A percentile compares a stretch with the other conserved stretches of the same genome.
Conservation (phyloP, 2,797 vertebrate species). For the Oceanodroma leucorhoa region DNA sequence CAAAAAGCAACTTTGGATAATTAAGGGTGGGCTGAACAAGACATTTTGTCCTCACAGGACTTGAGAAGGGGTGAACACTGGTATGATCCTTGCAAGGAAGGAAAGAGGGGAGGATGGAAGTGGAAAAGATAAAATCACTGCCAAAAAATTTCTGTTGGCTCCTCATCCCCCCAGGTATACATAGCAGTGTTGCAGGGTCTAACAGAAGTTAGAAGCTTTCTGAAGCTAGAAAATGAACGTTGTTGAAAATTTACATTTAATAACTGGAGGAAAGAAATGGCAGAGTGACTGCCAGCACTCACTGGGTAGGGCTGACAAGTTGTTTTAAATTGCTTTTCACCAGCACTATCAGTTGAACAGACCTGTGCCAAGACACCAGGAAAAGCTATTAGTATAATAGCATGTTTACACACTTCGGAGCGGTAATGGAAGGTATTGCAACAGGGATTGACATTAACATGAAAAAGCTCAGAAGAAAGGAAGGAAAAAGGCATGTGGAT, state of each 20-base stretch:
- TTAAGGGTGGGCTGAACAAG: not conserved
- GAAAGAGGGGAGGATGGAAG: not conserved
- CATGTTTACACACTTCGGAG: not conserved
- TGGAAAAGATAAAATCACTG: not conserved
- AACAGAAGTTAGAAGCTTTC: not conserved
- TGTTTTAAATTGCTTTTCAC: slow-evolving; percentile 35
- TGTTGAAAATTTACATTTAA: not conserved
- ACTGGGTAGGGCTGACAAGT: not conserved
- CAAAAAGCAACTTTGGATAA: not conserved
- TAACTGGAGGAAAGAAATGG: not conserved
- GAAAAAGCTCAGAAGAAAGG: not conserved
- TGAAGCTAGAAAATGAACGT: not conserved
- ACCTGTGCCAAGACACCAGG: not conserved
- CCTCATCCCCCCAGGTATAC: not conserved
- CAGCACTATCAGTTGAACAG: slow-evolving; percentile 1
- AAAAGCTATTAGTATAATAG: slow-evolving; percentile 4
- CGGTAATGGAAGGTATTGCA: not conserved
- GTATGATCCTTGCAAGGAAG: not conserved
- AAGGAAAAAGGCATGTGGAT: not conserved
- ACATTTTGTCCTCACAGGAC: not conserved
- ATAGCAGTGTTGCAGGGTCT: not conserved
- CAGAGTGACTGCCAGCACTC: not conserved
- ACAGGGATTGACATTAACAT: not conserved
- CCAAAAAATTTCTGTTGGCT: not conserved
- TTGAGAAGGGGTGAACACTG: not conserved